Percentiles rank a stretch among this genome's conserved stretches.
These are phyloP conservation scores for Sapajus apella DNA, from an alignment of 2,113 vertebrate species.

Conservation along the genomic window DNA sequence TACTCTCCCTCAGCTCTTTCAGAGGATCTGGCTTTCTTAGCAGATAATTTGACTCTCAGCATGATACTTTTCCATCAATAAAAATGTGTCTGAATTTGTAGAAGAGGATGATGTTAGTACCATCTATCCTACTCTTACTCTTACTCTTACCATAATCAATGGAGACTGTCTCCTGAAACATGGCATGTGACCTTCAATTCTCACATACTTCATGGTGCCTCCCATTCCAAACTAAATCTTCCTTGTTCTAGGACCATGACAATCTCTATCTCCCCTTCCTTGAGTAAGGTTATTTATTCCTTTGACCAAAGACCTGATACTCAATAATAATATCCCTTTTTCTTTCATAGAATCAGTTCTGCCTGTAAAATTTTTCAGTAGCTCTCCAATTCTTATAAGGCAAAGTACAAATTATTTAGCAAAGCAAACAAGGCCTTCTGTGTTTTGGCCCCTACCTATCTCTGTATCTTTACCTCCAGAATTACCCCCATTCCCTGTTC, in stretches of 20 bases:
- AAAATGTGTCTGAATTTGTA: neutral
- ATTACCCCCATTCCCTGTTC: neutral
- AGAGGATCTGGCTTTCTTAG: neutral
- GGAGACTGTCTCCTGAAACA: neutral
- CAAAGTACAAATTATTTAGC: neutral
- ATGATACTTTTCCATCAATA: neutral
- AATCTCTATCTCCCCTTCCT: neutral
- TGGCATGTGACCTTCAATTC: neutral
- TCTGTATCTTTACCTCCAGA: neutral
- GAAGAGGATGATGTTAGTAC: neutral
- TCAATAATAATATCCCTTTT: neutral
- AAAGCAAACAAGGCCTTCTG: neutral
- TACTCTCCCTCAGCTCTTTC: neutral
- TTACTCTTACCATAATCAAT: neutral
- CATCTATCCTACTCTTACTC: too few relatives aligned
- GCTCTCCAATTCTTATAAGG: neutral
- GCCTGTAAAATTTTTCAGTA: neutral
- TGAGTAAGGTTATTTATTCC: neutral
- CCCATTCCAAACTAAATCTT: neutral
- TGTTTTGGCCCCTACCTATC: neutral
- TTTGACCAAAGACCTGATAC: neutral
- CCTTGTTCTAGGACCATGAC: neutral
- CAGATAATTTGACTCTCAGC: neutral
- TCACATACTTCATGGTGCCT: neutral
- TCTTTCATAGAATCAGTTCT: neutral